Evolutionary conservation across 1,140 invertebrate genomes (phyloP).

Genomic region (Drosophila setifemur): DNA sequence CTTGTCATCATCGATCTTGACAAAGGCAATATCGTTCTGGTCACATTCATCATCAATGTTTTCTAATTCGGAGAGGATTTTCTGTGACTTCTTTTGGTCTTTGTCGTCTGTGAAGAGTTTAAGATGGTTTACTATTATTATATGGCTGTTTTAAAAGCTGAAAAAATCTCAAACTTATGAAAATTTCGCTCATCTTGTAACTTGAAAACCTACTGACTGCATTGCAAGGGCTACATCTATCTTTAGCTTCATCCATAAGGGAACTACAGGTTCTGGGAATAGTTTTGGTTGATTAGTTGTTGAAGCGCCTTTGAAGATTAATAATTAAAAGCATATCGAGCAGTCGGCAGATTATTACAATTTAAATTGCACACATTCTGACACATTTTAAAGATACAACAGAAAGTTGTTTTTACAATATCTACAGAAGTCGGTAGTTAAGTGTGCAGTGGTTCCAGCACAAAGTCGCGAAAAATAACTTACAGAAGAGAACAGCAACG

Average conservation of each 20-base stretch:
- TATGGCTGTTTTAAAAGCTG: background rate
- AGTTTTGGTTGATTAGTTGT: slow-evolving; percentile 51
- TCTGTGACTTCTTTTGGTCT: slow-evolving; percentile 94
- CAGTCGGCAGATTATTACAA: slow-evolving; percentile 35
- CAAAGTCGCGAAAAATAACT: slow-evolving; percentile 82
- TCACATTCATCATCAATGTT: slow-evolving; percentile 98
- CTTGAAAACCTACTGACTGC: slow-evolving; percentile 24
- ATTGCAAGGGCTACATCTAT: background rate
- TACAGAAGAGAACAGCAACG: slow-evolving; percentile 95
- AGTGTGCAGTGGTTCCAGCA: slow-evolving; percentile 21
- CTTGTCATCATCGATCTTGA: slow-evolving; percentile 94
- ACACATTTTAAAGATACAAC: slow-evolving; percentile 51
- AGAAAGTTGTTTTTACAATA: slow-evolving; percentile 52
- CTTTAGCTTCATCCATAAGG: background rate
- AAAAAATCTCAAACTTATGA: slow-evolving; percentile 5
- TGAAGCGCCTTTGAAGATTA: slow-evolving; percentile 52
- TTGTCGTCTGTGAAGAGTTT: slow-evolving; percentile 89
- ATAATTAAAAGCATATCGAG: slow-evolving; percentile 59
- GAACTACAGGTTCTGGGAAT: slow-evolving; percentile 15
- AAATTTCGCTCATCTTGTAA: slow-evolving; percentile 35
- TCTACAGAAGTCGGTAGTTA: slow-evolving; percentile 46
- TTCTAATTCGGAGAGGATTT: slow-evolving; percentile 93
- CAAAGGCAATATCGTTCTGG: slow-evolving; percentile 95
- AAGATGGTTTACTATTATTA: background rate
- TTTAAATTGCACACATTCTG: slow-evolving; percentile 52